Base-by-base conservation (phyloP, 1,140 invertebrate species). In the Drosophila murphyi region DNA sequence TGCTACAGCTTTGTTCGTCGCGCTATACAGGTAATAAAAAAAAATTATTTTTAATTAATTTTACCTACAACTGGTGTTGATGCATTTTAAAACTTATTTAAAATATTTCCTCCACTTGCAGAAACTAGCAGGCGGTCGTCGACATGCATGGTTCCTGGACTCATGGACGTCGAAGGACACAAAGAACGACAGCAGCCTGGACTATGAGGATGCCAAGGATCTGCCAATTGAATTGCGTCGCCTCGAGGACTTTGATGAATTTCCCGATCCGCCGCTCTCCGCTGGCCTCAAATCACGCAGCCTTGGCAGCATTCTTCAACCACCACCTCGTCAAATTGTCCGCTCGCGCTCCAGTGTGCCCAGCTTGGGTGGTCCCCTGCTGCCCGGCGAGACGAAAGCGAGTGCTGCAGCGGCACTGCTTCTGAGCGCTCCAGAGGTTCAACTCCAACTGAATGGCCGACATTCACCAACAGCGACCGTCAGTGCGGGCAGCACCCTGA, bases 1-100 rank as follows among this genome's bases (percentile, higher is more conserved):
- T 98, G 97, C 90, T 98, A 98, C 93, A 98, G 97, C 87, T 98
- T 98, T 90, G 97, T 98, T 3, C 94, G 97, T 51, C 94, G 97
- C 80, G 97, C 97, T 4, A 94, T 98, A 41, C 97, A 98, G 93
- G 95, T 95, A 93, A 87, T 50, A n/a, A 20, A 20, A 20, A 20
- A 20, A 1, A 20, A 20, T 20, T 20, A 20, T 20, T 1, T 1
- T 1, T 20, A 20, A 20, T 20, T 20, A 20, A 20, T 20, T 20
- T 20, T 20, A 20, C 20, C 20, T 20, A 20, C 1, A 20, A 20
- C 20, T 20, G 20, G 0, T 41, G 7, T 41, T 41, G 6, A 8
- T 10, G 3, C 37, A 2, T 41, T 41, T 41, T 20, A 20, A 20
- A 20, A 20, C 20, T 20, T 20, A 20, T 20, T 20, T 20, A 20